Evolutionary conservation across 2,797 vertebrate species (phyloP).

Genomic region (Hemibagrus guttatus): DNA sequence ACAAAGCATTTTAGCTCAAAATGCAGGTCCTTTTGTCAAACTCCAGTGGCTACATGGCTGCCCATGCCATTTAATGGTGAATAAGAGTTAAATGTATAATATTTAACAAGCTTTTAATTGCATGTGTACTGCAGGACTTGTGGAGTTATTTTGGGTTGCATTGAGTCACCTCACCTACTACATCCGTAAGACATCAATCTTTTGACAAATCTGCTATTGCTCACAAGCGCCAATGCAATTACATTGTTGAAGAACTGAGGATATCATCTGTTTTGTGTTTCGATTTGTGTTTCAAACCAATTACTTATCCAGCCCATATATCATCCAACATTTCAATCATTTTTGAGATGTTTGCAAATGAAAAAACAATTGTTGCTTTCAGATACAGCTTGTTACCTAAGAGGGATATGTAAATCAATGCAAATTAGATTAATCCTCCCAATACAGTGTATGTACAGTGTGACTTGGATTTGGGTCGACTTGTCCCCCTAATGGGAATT

Average conservation of each 20-base stretch:
- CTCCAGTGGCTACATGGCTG: neutral
- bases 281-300: neutral
- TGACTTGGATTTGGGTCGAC: neutral
- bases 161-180: neutral
- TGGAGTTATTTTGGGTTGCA: neutral
- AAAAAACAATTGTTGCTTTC: neutral
- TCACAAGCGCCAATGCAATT: neutral
- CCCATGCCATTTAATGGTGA: neutral
- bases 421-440: neutral
- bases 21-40: neutral
- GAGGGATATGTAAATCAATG: neutral
- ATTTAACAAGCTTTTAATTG: neutral
- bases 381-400: neutral
- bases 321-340: neutral
- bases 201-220: conserved; percentile 13
- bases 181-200: neutral
- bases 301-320: neutral
- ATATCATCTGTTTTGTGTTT: conserved; percentile 9
- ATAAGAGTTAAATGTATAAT: neutral
- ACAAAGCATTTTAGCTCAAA: neutral
- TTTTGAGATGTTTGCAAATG: neutral
- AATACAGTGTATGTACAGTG: neutral
- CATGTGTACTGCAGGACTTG: neutral
- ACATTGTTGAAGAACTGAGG: neutral
- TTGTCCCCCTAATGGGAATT: neutral